phyloP scores from a whole-genome alignment of 2,888 invertebrate species.

The Melanostoma scalare region DNA sequence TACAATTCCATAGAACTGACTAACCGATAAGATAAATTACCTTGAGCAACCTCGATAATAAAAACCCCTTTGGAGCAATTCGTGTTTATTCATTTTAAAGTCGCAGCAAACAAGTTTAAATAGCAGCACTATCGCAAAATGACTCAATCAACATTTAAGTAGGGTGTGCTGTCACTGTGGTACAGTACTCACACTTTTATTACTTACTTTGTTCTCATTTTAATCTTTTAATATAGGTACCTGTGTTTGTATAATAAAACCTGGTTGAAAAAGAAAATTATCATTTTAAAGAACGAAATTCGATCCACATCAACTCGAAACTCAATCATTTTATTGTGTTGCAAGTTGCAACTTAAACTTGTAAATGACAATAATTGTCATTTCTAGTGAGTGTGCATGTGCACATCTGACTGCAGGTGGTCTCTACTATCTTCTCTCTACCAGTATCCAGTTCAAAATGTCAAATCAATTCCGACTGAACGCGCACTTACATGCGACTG shows the following conservation, averaged over 20 bases:
- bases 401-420: too few species aligned
- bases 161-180: neutral
- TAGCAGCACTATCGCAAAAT: neutral
- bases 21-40: slow-evolving; percentile 33
- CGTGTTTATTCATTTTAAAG: neutral
- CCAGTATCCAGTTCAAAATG: slow-evolving; percentile 43
- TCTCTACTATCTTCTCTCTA: neutral
- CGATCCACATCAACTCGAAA: neutral
- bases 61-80: neutral
- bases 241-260: neutral
- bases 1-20: slow-evolving; percentile 37
- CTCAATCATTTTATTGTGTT: too few species aligned
- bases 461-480: slow-evolving; percentile 61
- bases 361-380: too few species aligned
- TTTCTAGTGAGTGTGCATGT: neutral
- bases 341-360: too few species aligned
- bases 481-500: slow-evolving; percentile 3
- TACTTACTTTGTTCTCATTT: neutral
- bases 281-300: neutral
- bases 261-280: neutral
- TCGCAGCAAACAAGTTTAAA: slow-evolving; percentile 21
- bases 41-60: neutral
- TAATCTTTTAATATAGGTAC: neutral
- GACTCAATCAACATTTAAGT: slow-evolving; percentile 10
- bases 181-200: neutral